Evolutionary conservation across 1,140 invertebrate species (phyloP), one percentile per base, ranked within the genome.

Genomic region (Drosophila mojavensis): DNA sequence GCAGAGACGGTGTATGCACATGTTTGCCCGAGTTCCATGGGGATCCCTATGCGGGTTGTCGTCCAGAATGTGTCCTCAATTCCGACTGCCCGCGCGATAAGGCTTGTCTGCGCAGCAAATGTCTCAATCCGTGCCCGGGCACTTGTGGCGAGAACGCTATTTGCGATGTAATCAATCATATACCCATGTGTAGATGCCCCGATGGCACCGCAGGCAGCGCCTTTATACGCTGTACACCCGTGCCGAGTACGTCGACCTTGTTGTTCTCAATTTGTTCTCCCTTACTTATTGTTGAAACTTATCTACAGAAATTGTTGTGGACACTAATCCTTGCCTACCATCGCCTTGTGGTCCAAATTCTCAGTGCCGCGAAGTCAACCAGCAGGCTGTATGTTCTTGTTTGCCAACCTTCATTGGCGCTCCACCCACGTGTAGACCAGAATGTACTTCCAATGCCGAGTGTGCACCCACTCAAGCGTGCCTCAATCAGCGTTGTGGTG

Each of bases 21-120:
- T 97, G 96, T 82, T 91, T 96, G 61, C 93, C 95, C 1, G 96
- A 96, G 86, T 97, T 96, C 90, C 96, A 96, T 75, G 97, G 97
- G 24, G 96, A 97, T 93, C 96, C 96, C 26, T 97, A 97, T 78
- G 94, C 95, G 9, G 96, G 96, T 7, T 97, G 96, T 88, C 94
- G 96, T 75, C 96, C 96, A 1, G 96, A 97, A 93, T 97, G 96
- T 85, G 96, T 97, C 0, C 95, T 95, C 7, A 97, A 97, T 90
- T 94, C 96, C 6, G 97, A 98, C 78, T 97, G 97, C 81, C 93
- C 95, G 48, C 93, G 94, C 11, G 94, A 94, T 43, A 95, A 94
- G 82, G 95, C 96, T 4, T 97, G 97, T 79, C 92, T 96, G 33
- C 96, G 96, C 84, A 96, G 96, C 81, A 97, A 97, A 93, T 97